Percentiles rank a stretch among this genome's conserved stretches.
Conservation (phyloP, 2,888 invertebrate genomes). For the Lasius fuliginosus region DNA sequence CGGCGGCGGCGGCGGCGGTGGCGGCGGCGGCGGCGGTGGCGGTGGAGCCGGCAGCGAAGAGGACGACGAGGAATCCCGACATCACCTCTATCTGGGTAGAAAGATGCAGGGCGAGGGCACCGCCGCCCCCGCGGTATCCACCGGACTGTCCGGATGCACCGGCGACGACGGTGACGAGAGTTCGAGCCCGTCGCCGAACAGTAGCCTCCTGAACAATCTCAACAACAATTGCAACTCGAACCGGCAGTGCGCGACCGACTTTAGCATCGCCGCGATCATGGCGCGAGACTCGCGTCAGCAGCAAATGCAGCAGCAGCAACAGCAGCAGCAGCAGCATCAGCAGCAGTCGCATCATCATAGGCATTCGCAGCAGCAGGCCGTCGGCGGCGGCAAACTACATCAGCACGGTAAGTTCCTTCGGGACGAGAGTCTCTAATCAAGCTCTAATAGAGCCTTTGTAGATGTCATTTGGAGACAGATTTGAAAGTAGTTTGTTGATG, state of each 20-base stretch:
- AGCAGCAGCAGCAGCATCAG: constrained; percentile 69
- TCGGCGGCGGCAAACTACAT: constrained; percentile 83
- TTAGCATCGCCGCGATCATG: constrained; percentile 98
- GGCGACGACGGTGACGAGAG: constrained; percentile 89
- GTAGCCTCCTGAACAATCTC: constrained; percentile 81
- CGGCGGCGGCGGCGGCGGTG: constrained; percentile 87
- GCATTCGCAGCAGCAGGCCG: constrained; percentile 81
- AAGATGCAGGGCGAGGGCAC: constrained; percentile 87
- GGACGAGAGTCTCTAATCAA: background rate
- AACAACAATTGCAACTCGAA: constrained; percentile 87
- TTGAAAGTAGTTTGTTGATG: background rate
- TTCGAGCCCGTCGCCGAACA: constrained; percentile 87
- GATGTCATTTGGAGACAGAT: background rate
- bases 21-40: constrained; percentile 86
- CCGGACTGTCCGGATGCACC: constrained; percentile 85
- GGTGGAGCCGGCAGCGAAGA: constrained; percentile 88
- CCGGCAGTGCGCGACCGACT: constrained; percentile 96
- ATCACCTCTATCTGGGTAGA: constrained; percentile 84
- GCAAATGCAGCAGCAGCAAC: constrained; percentile 88
- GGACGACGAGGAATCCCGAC: constrained; percentile 89
- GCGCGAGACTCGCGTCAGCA: constrained; percentile 90
- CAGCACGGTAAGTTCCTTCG: constrained; percentile 81
- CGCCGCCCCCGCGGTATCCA: constrained; percentile 78
- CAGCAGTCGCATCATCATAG: constrained; percentile 87
- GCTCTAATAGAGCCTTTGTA: background rate